These are phyloP conservation scores for Hetaerina titia DNA, from an alignment of 2,888 invertebrate species.

Conservation along the genomic window DNA sequence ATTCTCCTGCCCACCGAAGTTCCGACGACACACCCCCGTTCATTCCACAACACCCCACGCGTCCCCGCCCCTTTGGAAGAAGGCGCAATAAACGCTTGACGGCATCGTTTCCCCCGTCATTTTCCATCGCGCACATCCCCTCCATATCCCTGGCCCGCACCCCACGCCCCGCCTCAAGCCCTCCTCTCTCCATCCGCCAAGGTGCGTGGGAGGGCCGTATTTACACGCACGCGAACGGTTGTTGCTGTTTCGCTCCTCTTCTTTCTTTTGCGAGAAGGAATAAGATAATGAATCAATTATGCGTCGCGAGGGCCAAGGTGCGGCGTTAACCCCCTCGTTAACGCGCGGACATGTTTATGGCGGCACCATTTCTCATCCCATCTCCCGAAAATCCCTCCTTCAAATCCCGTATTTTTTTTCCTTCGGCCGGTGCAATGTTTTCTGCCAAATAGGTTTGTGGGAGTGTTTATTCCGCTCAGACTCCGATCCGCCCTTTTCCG, in stretches of 20 bases:
- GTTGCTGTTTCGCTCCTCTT: background rate
- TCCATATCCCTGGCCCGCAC: too few relatives aligned
- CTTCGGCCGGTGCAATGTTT: background rate
- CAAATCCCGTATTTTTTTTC: background rate
- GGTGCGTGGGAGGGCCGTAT: background rate
- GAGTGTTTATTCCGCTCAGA: background rate
- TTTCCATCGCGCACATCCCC: too few relatives aligned
- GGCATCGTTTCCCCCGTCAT: too few relatives aligned
- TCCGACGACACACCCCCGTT: too few relatives aligned
- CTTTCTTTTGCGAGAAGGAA: background rate
- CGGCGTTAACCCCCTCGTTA: constrained; percentile 23
- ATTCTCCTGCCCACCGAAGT: too few relatives aligned
- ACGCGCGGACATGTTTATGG: background rate
- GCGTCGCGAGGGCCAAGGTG: background rate
- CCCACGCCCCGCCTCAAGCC: background rate
- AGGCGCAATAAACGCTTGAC: too few relatives aligned
- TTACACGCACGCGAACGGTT: background rate
- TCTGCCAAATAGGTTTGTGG: background rate
- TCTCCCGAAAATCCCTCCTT: background rate
- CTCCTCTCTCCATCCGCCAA: background rate
- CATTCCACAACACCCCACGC: too few relatives aligned
- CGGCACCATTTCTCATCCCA: background rate
- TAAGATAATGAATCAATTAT: constrained; percentile 35
- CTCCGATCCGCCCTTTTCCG: background rate
- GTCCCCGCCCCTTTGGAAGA: too few relatives aligned